Evolutionary conservation across 2,888 invertebrate species (phyloP), one percentile per base, ranked within the genome.

Genomic region (Melanophora roralis): DNA sequence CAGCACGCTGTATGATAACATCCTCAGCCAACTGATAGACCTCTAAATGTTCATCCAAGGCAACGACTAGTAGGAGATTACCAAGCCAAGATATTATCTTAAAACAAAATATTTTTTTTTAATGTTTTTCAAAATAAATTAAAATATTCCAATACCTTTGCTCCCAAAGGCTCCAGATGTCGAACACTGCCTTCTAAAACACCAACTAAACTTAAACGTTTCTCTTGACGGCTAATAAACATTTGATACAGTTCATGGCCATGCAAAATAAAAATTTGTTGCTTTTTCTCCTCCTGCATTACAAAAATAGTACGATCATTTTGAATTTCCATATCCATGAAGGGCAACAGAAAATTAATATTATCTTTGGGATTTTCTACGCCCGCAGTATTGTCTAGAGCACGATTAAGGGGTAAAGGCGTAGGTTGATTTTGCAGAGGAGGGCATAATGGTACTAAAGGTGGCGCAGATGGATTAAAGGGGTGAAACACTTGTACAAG

Each of bases 271-370:
- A 86, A 84, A 8, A 89, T 34, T 57, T 85, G 57, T 36, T 86
- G 84, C 5, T 84, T 84, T 3, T 83, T 75, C n/a, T 75, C 59
- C 16, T 87, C 87, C 43, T 84, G 86, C 36, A 89, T 78, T 8
- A 89, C 74, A 51, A 83, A 84, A 14, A 87, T 14, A 6, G 83
- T 83, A 0, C 82, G 82, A 60, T 87, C 84, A 51, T 84, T 84
- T 5, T 83, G 83, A 45, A 89, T 69, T 43, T 85, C 83, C 83
- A 88, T 84, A 81, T 89, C 89, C 83, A 87, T 84, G 38, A 89
- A 88, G 2, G 89, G 89, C 49, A 88, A 69, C 14, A 77, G 83
- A 51, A 89, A 86, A 53, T 85, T 85, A 32, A 88, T 1, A 40
- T 67, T 49, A 14, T 60, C 40, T 51, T 57, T 36, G n/a, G 32